phyloP scores from a whole-genome alignment of 2,797 vertebrate genomes.

The Ceyx erithaca region DNA sequence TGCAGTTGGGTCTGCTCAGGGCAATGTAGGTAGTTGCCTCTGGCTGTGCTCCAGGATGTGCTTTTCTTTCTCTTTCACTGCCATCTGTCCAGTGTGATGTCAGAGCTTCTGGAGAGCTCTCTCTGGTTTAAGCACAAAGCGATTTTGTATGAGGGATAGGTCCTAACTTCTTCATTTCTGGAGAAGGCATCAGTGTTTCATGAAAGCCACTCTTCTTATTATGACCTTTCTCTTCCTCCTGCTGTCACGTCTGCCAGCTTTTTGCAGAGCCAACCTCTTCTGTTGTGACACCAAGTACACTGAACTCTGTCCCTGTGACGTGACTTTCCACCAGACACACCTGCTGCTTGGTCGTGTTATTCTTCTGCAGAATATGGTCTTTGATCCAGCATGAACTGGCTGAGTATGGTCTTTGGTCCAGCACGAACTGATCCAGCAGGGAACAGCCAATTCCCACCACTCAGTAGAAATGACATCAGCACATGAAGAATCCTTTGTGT shows the following conservation, averaged over 20 bases:
- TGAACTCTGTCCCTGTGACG: neutral
- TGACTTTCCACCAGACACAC: neutral
- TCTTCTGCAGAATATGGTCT: neutral
- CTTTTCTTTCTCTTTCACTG: conserved; percentile 5
- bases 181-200: neutral
- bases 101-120: neutral
- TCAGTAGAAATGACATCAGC: neutral
- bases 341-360: neutral
- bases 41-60: neutral
- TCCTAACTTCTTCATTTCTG: neutral
- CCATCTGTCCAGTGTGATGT: neutral
- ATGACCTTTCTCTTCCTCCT: neutral
- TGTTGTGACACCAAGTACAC: neutral
- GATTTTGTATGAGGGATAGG: neutral
- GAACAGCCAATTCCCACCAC: neutral
- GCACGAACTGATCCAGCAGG: neutral
- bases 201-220: neutral
- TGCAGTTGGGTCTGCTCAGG: neutral
- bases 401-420: neutral
- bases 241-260: neutral
- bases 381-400: neutral
- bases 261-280: neutral
- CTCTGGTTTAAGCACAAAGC: neutral
- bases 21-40: neutral
- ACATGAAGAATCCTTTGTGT: neutral